phyloP scores from a whole-genome alignment of 2,888 invertebrate species.

The Crioceris asparagi region DNA sequence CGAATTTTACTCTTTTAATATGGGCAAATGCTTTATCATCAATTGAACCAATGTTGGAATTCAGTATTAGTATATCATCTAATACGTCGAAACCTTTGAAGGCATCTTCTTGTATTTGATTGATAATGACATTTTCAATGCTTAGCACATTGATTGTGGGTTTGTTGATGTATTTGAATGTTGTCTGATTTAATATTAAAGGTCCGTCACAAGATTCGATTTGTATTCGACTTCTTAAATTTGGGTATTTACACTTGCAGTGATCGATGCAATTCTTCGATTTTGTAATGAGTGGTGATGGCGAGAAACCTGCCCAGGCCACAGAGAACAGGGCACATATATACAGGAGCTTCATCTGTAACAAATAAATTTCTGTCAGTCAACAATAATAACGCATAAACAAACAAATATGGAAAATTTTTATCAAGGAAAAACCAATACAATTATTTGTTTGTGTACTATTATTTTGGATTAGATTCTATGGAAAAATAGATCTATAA shows the following conservation, averaged over 20 bases:
- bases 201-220: constrained; percentile 23
- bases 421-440: no score
- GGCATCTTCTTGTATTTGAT: constrained; percentile 54
- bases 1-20: constrained; percentile 45
- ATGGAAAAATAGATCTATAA: no score
- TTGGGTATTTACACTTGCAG: constrained; percentile 23
- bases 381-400: no score
- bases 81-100: constrained; percentile 58
- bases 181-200: constrained; percentile 20
- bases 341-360: not conserved
- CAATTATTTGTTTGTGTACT: no score
- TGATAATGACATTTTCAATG: constrained; percentile 41
- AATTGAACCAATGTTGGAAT: constrained; percentile 54
- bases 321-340: not conserved
- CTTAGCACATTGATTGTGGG: constrained; percentile 19
- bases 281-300: constrained; percentile 2
- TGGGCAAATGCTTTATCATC: constrained; percentile 58
- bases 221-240: constrained; percentile 18
- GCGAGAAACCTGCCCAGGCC: not conserved
- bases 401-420: no score
- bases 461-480: no score
- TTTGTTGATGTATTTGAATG: constrained; percentile 20
- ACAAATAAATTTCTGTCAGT: no score
- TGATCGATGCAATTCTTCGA: constrained; percentile 20
- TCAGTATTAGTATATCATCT: constrained; percentile 57